These are phyloP conservation scores for Meles meles DNA, from an alignment of 2,113 vertebrate species.

Conservation along the genomic window DNA sequence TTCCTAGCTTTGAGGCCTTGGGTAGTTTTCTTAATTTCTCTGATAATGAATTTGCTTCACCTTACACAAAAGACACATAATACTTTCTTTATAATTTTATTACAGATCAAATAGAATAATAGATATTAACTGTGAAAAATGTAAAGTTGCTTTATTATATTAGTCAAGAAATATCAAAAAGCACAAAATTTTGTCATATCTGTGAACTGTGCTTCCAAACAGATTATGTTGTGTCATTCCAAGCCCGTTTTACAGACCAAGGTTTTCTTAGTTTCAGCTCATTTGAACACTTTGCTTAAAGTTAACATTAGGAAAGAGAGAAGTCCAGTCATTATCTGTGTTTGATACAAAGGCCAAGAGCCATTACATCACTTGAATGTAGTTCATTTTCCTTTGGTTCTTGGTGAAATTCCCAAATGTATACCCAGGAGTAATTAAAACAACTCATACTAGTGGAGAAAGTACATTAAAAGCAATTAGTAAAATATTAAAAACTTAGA, in stretches of 20 bases:
- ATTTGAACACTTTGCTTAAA: slow-evolving; percentile 61
- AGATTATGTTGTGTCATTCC: neutral
- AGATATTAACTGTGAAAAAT: slow-evolving; percentile 9
- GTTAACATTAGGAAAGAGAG: neutral
- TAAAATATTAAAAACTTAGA: slow-evolving; percentile 78
- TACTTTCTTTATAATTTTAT: slow-evolving; percentile 6
- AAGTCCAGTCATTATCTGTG: neutral
- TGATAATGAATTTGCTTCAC: slow-evolving; percentile 39
- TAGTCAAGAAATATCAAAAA: slow-evolving; percentile 49
- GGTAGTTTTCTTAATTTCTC: slow-evolving; percentile 28
- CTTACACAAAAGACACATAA: slow-evolving; percentile 21
- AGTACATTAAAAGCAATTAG: slow-evolving; percentile 80
- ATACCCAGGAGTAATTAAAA: slow-evolving; percentile 80
- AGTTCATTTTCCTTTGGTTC: slow-evolving; percentile 75
- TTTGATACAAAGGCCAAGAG: slow-evolving; percentile 55
- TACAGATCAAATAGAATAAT: slow-evolving; percentile 35
- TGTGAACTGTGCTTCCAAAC: neutral
- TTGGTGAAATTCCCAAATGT: slow-evolving; percentile 65
- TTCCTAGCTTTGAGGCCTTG: neutral
- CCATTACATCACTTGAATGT: slow-evolving; percentile 64
- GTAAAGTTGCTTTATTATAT: neutral
- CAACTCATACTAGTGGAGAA: slow-evolving; percentile 58
- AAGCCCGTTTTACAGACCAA: slow-evolving; percentile 3
- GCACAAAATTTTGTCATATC: slow-evolving; percentile 25
- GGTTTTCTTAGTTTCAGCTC: slow-evolving; percentile 31